These are phyloP conservation scores for Eristalis arbustorum DNA, from an alignment of 2,888 invertebrate genomes.

Conservation along the genomic window DNA sequence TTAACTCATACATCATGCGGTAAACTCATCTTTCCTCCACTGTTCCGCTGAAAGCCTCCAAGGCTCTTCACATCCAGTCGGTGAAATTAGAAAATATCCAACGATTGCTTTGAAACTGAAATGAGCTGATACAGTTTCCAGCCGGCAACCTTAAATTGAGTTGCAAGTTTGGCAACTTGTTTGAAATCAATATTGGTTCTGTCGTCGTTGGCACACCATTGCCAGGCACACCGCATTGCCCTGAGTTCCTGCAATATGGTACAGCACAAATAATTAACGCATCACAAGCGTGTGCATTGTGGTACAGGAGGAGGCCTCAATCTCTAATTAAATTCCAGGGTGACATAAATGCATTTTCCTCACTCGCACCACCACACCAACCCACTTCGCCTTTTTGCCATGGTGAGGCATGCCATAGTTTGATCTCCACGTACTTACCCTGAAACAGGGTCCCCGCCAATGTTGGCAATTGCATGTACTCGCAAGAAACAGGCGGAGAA, in stretches of 20 bases:
- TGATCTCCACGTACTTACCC: not conserved
- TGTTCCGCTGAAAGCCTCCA: not conserved
- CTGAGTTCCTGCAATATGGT: slow-evolving; percentile 13
- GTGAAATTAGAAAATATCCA: too few relatives aligned
- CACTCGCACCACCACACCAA: not conserved
- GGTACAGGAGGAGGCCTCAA: slow-evolving; percentile 25
- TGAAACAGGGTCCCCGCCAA: not conserved
- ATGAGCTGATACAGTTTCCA: too few relatives aligned
- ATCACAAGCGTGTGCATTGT: slow-evolving; percentile 9
- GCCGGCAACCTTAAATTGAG: not conserved
- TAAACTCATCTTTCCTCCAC: not conserved
- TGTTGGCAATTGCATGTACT: slow-evolving; percentile 5
- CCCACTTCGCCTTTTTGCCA: slow-evolving; percentile 3
- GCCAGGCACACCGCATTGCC: slow-evolving; percentile 2
- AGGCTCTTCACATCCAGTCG: too few relatives aligned
- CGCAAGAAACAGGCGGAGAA: not conserved
- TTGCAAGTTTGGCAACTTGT: not conserved
- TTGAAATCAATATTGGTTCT: not conserved
- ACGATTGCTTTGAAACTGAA: too few relatives aligned
- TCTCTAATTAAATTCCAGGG: slow-evolving; percentile 60
- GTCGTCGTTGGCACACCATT: not conserved
- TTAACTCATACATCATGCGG: not conserved
- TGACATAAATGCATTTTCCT: slow-evolving; percentile 32
- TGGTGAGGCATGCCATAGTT: not conserved
- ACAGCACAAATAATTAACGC: slow-evolving; percentile 45